Conservation (phyloP, 2,888 invertebrate genomes). For the Copidosoma aretas region DNA sequence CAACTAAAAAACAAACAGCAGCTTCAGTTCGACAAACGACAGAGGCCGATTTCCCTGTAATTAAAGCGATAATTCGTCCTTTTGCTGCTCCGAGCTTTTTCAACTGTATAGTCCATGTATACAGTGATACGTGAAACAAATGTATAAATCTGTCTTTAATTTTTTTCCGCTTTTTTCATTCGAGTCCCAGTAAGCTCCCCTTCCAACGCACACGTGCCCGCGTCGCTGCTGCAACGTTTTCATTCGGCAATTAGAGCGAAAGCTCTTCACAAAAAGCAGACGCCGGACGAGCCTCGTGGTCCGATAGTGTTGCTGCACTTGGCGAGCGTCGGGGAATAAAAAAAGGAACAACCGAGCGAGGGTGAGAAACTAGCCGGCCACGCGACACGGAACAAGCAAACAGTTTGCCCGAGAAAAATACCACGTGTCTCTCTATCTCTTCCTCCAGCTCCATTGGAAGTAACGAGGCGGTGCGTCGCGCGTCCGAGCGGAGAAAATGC, state of each 20-base stretch:
- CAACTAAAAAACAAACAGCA: not conserved
- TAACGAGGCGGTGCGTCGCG: slow-evolving; percentile 26
- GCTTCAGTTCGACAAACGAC: not conserved
- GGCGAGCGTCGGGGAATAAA: slow-evolving; percentile 4
- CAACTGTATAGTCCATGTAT: too few relatives aligned
- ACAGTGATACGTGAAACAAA: not conserved
- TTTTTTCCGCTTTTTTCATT: not conserved
- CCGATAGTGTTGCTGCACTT: slow-evolving; percentile 1
- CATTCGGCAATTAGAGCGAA: slow-evolving; percentile 22
- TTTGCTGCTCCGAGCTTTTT: not conserved
- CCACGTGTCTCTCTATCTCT: slow-evolving; percentile 6
- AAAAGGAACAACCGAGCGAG: not conserved
- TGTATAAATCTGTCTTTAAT: slow-evolving; percentile 6
- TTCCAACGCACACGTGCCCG: not conserved
- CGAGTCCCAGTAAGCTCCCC: not conserved
- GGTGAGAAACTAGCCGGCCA: not conserved
- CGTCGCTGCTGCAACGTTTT: slow-evolving; percentile 1
- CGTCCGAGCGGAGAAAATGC: slow-evolving; percentile 10
- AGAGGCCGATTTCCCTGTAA: not conserved
- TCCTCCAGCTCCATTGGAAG: slow-evolving; percentile 29
- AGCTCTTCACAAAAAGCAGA: slow-evolving; percentile 12
- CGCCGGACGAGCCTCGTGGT: not conserved
- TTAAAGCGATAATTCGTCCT: slow-evolving; percentile 6
- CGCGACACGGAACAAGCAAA: slow-evolving; percentile 6
- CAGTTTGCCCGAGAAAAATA: slow-evolving; percentile 11